Evolutionary conservation across 2,797 vertebrate genomes (phyloP).

Genomic region (Anomalospiza imberbis): DNA sequence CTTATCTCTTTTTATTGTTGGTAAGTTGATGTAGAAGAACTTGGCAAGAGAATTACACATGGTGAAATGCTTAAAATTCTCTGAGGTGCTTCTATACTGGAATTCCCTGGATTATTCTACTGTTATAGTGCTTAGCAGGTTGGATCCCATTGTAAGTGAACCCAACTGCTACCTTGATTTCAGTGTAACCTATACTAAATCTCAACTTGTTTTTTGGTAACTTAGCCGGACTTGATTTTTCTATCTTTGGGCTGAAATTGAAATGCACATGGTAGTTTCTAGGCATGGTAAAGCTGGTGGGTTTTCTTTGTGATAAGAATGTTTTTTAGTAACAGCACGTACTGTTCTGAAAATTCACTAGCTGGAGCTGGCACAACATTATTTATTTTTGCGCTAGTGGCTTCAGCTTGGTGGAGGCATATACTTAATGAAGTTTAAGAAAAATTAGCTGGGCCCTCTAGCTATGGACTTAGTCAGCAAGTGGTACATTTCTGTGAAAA

Average conservation of each 20-base stretch:
- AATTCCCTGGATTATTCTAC: background rate
- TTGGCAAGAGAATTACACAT: accelerated
- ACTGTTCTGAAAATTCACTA: background rate
- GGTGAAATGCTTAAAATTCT: background rate
- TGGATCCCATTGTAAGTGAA: background rate
- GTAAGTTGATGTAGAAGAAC: slow-evolving; percentile 21
- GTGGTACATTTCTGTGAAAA: background rate
- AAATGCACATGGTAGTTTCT: background rate
- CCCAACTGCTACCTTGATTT: background rate
- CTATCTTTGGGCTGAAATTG: background rate
- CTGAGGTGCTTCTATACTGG: background rate
- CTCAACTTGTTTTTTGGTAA: background rate
- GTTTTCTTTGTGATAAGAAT: background rate
- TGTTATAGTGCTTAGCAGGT: background rate
- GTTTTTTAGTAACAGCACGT: background rate
- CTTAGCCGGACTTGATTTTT: background rate
- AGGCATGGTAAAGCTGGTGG: background rate
- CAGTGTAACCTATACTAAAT: background rate
- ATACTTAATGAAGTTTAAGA: background rate
- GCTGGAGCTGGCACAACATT: background rate
- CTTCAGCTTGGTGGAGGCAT: background rate
- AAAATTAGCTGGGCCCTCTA: background rate
- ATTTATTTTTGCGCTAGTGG: background rate
- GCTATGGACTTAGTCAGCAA: background rate
- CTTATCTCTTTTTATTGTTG: slow-evolving; percentile 36